Evolutionary conservation across 2,797 vertebrate genomes (phyloP).

Genomic region (Lepidocolaptes lacrymiger): DNA sequence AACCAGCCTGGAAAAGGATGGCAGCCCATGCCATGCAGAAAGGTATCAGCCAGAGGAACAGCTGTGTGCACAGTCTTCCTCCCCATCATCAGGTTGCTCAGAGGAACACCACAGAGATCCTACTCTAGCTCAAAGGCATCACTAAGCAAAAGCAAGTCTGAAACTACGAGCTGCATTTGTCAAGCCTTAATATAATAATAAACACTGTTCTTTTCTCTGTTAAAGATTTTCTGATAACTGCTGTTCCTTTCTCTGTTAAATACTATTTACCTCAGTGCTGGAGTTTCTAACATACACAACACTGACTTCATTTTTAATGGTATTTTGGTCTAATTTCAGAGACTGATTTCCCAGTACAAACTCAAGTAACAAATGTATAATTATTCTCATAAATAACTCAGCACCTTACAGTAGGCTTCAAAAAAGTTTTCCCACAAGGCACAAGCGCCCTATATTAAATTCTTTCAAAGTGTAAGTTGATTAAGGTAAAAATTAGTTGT

Average conservation of each 20-base stretch:
- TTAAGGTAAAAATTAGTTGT: slow-evolving; percentile 92
- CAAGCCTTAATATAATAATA: slow-evolving; percentile 62
- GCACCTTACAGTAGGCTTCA: slow-evolving; percentile 82
- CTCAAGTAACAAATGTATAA: slow-evolving; percentile 83
- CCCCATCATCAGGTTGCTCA: background rate
- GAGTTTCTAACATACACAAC: slow-evolving; percentile 62
- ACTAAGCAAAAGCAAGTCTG: background rate
- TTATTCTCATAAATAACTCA: slow-evolving; percentile 89
- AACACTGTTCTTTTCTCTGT: slow-evolving; percentile 26
- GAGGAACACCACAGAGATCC: background rate
- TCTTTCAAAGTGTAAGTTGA: slow-evolving; percentile 90
- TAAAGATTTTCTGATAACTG: slow-evolving; percentile 41
- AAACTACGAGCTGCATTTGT: slow-evolving; percentile 28
- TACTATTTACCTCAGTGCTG: slow-evolving; percentile 57
- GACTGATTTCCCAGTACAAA: slow-evolving; percentile 79
- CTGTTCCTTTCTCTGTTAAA: slow-evolving; percentile 54
- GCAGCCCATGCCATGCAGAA: background rate
- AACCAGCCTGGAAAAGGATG: background rate
- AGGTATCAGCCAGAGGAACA: background rate
- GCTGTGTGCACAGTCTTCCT: background rate
- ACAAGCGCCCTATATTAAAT: slow-evolving; percentile 86
- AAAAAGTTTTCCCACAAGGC: slow-evolving; percentile 84
- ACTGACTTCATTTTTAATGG: slow-evolving; percentile 71
- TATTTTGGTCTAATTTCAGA: slow-evolving; percentile 76
- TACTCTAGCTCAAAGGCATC: background rate